These are phyloP conservation scores for Porites evermanni DNA, from an alignment of 92 coral and sea anemone species.

Conservation along the genomic window DNA sequence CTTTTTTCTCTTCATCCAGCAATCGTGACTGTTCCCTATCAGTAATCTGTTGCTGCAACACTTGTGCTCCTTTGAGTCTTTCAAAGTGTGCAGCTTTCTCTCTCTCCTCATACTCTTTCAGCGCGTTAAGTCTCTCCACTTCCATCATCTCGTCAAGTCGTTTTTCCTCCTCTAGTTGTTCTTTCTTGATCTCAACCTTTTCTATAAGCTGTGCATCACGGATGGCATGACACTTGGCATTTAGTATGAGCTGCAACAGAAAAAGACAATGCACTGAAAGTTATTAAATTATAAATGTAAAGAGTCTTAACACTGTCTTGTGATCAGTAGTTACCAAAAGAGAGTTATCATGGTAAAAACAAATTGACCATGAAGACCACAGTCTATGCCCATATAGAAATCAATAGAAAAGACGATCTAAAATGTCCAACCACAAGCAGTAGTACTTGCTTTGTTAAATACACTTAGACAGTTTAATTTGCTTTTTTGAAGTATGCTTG, in stretches of 20 bases:
- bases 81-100: constrained; percentile 86
- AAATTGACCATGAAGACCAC: too few relatives aligned
- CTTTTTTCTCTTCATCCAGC: constrained; percentile 93
- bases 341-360: too few relatives aligned
- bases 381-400: too few relatives aligned
- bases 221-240: constrained; percentile 99
- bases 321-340: too few relatives aligned
- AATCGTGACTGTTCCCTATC: constrained; percentile 85
- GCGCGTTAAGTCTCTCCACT: constrained; percentile 88
- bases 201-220: constrained; percentile 99
- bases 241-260: constrained; percentile 82
- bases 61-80: constrained; percentile 90
- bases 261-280: background rate
- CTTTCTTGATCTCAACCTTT: constrained; percentile 96
- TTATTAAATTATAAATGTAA: background rate
- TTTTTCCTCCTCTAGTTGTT: constrained; percentile 89
- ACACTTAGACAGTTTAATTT: too few relatives aligned
- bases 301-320: too few relatives aligned
- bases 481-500: too few relatives aligned
- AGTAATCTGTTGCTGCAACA: constrained; percentile 85
- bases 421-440: too few relatives aligned
- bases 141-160: constrained; percentile 99
- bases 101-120: constrained; percentile 92
- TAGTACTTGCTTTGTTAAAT: too few relatives aligned
- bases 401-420: too few relatives aligned